Evolutionary conservation across 2,797 vertebrate species (phyloP), one percentile per base, ranked within the genome.

Genomic region (Lacerta agilis): DNA sequence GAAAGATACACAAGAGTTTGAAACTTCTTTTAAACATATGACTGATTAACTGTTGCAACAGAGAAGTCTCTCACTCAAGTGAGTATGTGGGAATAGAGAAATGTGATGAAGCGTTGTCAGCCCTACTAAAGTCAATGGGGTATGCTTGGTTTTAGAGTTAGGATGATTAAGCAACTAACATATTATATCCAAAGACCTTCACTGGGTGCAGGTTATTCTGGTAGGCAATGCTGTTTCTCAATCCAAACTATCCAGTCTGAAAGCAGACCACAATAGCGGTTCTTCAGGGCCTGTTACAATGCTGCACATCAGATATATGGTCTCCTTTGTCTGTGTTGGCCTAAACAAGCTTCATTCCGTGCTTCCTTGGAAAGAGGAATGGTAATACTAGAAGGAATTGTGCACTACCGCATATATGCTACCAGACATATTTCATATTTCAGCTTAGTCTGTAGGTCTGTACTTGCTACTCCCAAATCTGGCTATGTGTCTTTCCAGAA

Each of bases 21-120:
- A 45, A 77, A 45, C 82, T 79, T 73, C 25, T 61, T 72, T 45
- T 64, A 27, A 71, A 25, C 87, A 66, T 23, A 23, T 18, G 27
- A 83, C 80, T 85, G 83, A 83, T 29, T 69, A 67, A 69, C 23
- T 79, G 23, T 15, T 29, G 43, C 27, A 92, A 92, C 92, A 92
- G 75, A 94, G 18, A 90, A 25, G 85, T 84, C 85, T 93, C 88
- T 93, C 89, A 93, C 90, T 83, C 82, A 94, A 92, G 87, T 80
- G 77, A 83, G 82, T 61, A 73, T 64, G 38, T 73, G 38, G 29
- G 45, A 45, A 72, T 73, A 29, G 17, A 33, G 20, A 82, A 33
- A 25, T 0, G 10, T 43, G 4, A 73, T 3, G 61, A 3, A 73
- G 1, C 3, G 23, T 87, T 81, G 55, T 23, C 43, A 29, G 45